Conservation (phyloP, 1,140 invertebrate species). For the Drosophila oshimai region DNA sequence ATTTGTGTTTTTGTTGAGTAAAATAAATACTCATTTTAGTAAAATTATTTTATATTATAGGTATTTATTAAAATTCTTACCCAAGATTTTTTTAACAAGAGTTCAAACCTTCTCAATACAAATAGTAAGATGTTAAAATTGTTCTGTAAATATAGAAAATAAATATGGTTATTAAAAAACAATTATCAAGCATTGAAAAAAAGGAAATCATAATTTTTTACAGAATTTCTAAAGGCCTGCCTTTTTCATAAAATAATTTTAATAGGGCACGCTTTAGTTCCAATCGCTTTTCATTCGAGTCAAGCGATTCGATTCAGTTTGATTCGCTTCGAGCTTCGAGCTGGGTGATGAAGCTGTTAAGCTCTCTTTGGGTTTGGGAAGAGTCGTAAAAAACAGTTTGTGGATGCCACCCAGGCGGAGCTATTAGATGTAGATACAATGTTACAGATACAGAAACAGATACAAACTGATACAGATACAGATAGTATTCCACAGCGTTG, state of each 20-base stretch:
- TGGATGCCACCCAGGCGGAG: constrained; percentile 59
- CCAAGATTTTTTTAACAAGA: too few relatives aligned
- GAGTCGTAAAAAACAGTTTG: constrained; percentile 36
- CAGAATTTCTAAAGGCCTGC: too few relatives aligned
- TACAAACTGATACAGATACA: constrained; percentile 5
- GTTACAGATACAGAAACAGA: neutral
- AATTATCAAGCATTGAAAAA: too few relatives aligned
- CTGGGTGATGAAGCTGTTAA: constrained; percentile 18
- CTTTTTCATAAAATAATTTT: neutral
- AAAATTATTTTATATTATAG: too few relatives aligned
- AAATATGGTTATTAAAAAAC: too few relatives aligned
- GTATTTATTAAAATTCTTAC: too few relatives aligned
- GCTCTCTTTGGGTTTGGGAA: constrained; percentile 6
- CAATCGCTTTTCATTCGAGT: neutral
- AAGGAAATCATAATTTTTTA: too few relatives aligned
- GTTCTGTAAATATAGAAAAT: too few relatives aligned
- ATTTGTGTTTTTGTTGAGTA: too few relatives aligned
- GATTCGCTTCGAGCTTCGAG: constrained; percentile 15
- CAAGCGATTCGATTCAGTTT: constrained; percentile 7
- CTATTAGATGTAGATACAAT: constrained; percentile 20
- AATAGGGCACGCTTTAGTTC: neutral
- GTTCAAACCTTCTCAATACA: too few relatives aligned
- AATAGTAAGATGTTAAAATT: too few relatives aligned
- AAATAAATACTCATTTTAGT: too few relatives aligned
- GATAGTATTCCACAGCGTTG: constrained; percentile 52